Evolutionary conservation across 2,888 invertebrate species (phyloP), one percentile per base, ranked within the genome.

Genomic region (Chymomyza procnemis): DNA sequence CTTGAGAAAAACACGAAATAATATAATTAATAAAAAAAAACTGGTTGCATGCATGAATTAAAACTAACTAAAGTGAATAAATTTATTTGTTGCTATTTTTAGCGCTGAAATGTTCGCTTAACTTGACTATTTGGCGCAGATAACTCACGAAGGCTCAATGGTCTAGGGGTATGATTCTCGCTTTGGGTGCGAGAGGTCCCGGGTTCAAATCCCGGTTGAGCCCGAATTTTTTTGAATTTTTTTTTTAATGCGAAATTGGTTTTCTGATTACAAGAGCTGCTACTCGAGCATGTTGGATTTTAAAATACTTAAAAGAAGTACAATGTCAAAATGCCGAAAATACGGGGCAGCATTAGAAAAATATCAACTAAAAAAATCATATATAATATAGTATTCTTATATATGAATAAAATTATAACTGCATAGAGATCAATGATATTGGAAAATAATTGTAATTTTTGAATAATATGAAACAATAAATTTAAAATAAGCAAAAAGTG

Each of bases 181-280:
- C 92, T 92, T 92, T 92, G 92, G 92, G 92, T 92, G 92, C 92
- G 92, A 92, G 92, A 92, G 92, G 92, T 92, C 92, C 92, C 92
- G 92, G 92, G 92, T 92, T 92, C 92, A 92, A 92, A 92, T 92
- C 92, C 92, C 92, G 92, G 92, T 91, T 92, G 91, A 92, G 92
- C 92, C 92, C 92, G 4, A 4, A 6, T 55, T 8, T 46, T 4
- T 14, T 57, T 57, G n/a, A n/a, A n/a, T 55, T 61, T 30, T 50
- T 47, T 30, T 57, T 16, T 41, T 41, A 41, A 2, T 12, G 12
- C 34, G 12, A 12, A 41, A 41, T 12, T 12, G 34, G 34, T 41
- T 41, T 41, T 14, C 34, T 2, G 34, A 41, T 41, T 41, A 41
- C 34, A 41, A 12, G 26, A 26, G 34, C 12, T 41, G n/a, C n/a